Evolutionary conservation across 2,888 invertebrate species (phyloP), one percentile per base, ranked within the genome.

Genomic region (Caenorhabditis wallacei): DNA sequence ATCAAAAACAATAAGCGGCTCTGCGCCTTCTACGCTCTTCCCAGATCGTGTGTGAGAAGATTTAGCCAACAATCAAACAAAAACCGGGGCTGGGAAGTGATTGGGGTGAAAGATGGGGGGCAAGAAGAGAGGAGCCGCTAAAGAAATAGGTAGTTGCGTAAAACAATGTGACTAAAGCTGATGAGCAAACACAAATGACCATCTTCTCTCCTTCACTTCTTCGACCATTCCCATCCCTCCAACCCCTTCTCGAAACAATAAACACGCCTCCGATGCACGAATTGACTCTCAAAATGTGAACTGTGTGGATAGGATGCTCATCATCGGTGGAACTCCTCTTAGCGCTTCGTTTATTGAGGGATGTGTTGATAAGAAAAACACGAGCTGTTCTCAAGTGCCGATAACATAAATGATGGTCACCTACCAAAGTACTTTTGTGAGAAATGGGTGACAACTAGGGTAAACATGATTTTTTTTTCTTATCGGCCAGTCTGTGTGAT

Each of bases 101-200:
- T 22, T 30, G 30, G n/a, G n/a, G 30, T 30, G 30, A 30, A 30
- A n/a, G n/a, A n/a, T n/a, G n/a, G n/a, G n/a, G n/a, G 30, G 30
- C 4, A 30, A 30, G 30, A 30, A 35, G 63, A 37, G 48, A 30
- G 48, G 18, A 48, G 64, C 64, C 64, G 51, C 35, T 37, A 66
- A 37, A 51, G 37, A 37, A 53, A 35, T 22, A 74, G 74, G 64
- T 64, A 64, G 74, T 74, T 64, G 54, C 74, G 64, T 74, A 64
- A 74, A 74, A 74, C 74, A 74, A 74, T 74, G 74, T 74, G 74
- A 74, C 74, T 30, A 64, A 56, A 74, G 74, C 74, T 74, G 63
- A 74, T 64, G 74, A 63, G 64, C 64, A 74, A 74, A 74, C 20
- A 66, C 53, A 74, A 64, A 64, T 74, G 74, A 74, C 74, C 74